Evolutionary conservation across 2,797 vertebrate species (phyloP).

Genomic region (Acrossocheilus fasciatus): DNA sequence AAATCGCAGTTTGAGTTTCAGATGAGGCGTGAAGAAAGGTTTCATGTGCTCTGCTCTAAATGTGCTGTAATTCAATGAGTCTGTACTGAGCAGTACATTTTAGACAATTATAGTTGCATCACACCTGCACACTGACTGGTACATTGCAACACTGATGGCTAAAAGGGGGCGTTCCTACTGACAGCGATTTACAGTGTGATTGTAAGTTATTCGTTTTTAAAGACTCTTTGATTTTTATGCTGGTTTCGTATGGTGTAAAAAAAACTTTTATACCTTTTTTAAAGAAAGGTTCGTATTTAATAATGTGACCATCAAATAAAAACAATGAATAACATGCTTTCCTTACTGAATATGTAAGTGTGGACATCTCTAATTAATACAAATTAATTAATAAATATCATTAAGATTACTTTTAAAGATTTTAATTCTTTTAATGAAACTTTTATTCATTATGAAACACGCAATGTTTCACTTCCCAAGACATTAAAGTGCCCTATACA

Average conservation of each 20-base stretch:
- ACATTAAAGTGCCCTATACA: background rate
- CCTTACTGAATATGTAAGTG: background rate
- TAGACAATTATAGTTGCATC: slow-evolving; percentile 11
- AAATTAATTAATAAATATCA: background rate
- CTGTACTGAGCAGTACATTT: background rate
- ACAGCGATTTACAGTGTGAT: background rate
- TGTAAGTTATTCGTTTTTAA: background rate
- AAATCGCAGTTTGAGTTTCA: slow-evolving; percentile 20
- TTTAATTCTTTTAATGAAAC: background rate
- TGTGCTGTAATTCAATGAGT: slow-evolving; percentile 9
- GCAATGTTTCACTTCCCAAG: background rate
- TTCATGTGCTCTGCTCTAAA: slow-evolving; percentile 2
- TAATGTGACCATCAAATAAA: background rate
- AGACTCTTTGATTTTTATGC: background rate
- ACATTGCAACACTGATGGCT: background rate
- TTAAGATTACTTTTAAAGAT: background rate
- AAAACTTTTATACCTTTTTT: background rate
- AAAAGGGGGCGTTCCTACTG: background rate
- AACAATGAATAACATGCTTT: background rate
- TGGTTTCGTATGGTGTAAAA: background rate
- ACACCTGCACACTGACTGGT: background rate
- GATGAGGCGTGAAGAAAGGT: slow-evolving; percentile 19
- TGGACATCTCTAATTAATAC: background rate
- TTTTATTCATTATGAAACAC: background rate
- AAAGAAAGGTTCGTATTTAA: background rate